A percentile compares a stretch with the other conserved stretches of the same genome.
Evolutionary conservation across 1,140 invertebrate genomes (phyloP).

Genomic region (Lasioglossum baleicum): DNA sequence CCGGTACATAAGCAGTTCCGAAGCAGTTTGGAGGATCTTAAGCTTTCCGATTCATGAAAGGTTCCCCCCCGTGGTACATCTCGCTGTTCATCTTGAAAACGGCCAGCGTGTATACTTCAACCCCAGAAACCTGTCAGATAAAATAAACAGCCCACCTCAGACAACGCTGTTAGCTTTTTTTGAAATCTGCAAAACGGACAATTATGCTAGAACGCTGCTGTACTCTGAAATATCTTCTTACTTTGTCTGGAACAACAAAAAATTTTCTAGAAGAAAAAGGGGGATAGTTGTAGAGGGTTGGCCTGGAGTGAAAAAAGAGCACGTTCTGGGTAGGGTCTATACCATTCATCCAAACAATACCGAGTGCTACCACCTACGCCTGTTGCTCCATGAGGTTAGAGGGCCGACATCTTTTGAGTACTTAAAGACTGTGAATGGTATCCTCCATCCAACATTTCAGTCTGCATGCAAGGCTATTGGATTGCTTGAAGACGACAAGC

Average conservation of each 20-base stretch:
- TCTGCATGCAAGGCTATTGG: neutral
- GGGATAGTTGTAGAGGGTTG: neutral
- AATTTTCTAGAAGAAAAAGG: neutral
- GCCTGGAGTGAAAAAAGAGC: neutral
- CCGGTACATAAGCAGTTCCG: neutral
- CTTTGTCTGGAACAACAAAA: neutral
- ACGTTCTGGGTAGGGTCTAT: neutral
- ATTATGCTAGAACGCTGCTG: neutral
- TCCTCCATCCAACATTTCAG: neutral
- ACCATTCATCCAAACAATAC: neutral
- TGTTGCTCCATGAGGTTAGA: neutral
- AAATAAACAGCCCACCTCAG: too few species aligned
- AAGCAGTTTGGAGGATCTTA: neutral
- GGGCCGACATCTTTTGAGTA: neutral
- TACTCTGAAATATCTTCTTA: neutral
- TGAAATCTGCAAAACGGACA: neutral
- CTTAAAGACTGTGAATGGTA: neutral
- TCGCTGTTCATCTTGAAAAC: neutral
- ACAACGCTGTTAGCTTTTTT: neutral
- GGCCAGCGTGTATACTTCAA: neutral
- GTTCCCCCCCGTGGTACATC: neutral
- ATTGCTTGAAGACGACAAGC: neutral
- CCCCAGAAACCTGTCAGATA: too few species aligned
- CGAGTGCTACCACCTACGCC: neutral
- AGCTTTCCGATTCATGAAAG: neutral